A percentile compares a stretch with the other conserved stretches of the same genome.
These are phyloP conservation scores for Melanogrammus aeglefinus DNA, from an alignment of 2,797 vertebrate genomes.

Conservation along the genomic window DNA sequence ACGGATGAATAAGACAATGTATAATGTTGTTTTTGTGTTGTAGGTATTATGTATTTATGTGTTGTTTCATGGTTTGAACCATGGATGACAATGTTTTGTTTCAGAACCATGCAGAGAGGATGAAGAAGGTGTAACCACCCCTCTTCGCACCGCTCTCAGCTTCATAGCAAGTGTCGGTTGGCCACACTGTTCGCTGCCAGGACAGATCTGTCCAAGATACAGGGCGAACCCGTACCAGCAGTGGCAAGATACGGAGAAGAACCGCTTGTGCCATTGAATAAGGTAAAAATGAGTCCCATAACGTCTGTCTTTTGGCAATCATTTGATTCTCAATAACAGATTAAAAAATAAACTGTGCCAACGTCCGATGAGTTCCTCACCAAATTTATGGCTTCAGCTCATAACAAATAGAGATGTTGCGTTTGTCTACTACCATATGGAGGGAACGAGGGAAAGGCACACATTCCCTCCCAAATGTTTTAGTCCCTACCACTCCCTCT, in stretches of 20 bases:
- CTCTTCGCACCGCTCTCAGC: constrained; percentile 80
- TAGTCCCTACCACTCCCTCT: too few species aligned
- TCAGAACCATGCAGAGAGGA: constrained; percentile 86
- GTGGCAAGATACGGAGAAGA: constrained; percentile 88
- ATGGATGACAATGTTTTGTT: constrained; percentile 21
- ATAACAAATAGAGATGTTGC: too few species aligned
- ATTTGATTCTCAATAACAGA: neutral
- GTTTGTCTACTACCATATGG: too few species aligned
- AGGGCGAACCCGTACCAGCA: constrained; percentile 94
- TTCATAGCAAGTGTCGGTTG: constrained; percentile 82
- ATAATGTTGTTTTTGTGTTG: neutral
- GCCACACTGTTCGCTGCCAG: constrained; percentile 91
- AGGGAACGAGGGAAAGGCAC: too few species aligned
- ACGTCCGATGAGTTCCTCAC: too few species aligned
- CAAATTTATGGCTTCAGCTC: too few species aligned
- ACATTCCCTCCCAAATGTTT: too few species aligned
- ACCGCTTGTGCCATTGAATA: constrained; percentile 95
- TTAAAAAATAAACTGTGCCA: too few species aligned
- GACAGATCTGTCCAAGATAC: constrained; percentile 93
- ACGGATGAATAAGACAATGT: neutral
- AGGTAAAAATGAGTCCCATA: constrained; percentile 72
- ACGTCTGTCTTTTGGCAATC: neutral
- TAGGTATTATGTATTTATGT: neutral
- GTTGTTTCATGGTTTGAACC: neutral
- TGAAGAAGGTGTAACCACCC: constrained; percentile 91